Evolutionary conservation across 2,797 vertebrate genomes (phyloP).

Genomic region (Trematomus bernacchii): DNA sequence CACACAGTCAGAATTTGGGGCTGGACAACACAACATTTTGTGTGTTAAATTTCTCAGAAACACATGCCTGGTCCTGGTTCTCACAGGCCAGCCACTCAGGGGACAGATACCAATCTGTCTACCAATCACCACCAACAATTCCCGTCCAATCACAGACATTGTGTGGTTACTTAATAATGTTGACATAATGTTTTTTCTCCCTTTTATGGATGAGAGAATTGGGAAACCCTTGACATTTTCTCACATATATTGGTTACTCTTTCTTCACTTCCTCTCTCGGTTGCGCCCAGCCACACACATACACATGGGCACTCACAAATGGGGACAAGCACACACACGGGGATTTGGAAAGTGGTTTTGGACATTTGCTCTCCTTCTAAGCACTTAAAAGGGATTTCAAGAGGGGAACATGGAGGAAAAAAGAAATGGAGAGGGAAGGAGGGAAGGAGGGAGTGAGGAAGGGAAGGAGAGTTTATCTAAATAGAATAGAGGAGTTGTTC

Average conservation of each 20-base stretch:
- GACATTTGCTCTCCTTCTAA: slow-evolving; percentile 71
- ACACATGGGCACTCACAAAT: slow-evolving; percentile 60
- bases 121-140: slow-evolving; percentile 55
- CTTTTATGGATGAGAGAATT: slow-evolving; percentile 26
- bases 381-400: slow-evolving; percentile 72
- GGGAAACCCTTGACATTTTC: slow-evolving; percentile 62
- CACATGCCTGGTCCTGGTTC: slow-evolving; percentile 53
- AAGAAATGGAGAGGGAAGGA: slow-evolving; percentile 51
- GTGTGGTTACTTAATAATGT: slow-evolving; percentile 61
- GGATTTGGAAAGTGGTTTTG: slow-evolving; percentile 75
- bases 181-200: slow-evolving; percentile 41
- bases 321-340: slow-evolving; percentile 72
- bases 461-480: slow-evolving; percentile 41
- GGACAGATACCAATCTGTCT: slow-evolving; percentile 66
- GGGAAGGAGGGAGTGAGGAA: slow-evolving; percentile 22
- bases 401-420: slow-evolving; percentile 58
- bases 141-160: slow-evolving; percentile 40
- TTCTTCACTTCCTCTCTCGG: slow-evolving; percentile 28
- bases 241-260: slow-evolving; percentile 63
- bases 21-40: background rate
- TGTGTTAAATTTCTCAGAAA: slow-evolving; percentile 18
- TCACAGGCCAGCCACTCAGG: slow-evolving; percentile 48
- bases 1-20: background rate
- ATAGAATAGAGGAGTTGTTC: slow-evolving; percentile 51
- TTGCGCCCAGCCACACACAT: background rate